Conservation (phyloP, 2,113 vertebrate species). For the Lycaon pictus region DNA sequence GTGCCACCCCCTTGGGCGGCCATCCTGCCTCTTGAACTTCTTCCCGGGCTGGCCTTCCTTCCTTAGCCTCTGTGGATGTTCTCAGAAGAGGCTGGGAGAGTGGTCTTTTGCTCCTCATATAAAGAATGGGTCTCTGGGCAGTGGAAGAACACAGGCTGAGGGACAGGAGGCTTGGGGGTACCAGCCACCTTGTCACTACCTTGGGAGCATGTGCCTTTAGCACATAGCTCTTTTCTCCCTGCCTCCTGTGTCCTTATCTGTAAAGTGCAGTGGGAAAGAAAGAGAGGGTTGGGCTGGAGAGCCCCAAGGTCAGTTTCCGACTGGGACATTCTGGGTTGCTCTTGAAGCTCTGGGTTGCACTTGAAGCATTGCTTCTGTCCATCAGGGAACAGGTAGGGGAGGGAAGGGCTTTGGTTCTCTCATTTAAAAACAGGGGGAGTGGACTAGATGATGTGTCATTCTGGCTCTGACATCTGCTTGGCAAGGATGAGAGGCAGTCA, state of each 20-base stretch:
- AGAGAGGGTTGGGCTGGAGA: neutral
- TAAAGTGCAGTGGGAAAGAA: neutral
- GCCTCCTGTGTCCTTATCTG: neutral
- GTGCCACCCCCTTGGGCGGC: neutral
- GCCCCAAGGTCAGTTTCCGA: constrained; percentile 31
- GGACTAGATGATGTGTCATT: constrained; percentile 43
- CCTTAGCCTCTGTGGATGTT: neutral
- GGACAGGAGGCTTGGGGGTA: neutral
- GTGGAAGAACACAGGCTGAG: neutral
- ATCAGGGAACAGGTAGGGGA: neutral
- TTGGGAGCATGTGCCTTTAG: neutral
- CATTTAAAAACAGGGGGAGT: neutral
- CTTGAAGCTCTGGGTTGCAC: neutral
- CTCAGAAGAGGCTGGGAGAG: neutral
- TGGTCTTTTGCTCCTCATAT: neutral
- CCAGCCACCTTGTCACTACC: neutral
- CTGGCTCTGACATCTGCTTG: constrained; percentile 44
- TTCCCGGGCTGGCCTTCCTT: neutral
- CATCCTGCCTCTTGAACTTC: neutral
- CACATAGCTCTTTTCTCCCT: neutral
- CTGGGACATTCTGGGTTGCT: neutral
- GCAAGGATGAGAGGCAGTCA: constrained; percentile 20
- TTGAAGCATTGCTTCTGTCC: neutral
- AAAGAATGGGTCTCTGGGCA: neutral
- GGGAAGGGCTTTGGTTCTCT: neutral